A percentile compares a stretch with the other conserved stretches of the same genome.
These are phyloP conservation scores for Chymomyza fuscimana DNA, from an alignment of 2,888 invertebrate species.

Conservation along the genomic window DNA sequence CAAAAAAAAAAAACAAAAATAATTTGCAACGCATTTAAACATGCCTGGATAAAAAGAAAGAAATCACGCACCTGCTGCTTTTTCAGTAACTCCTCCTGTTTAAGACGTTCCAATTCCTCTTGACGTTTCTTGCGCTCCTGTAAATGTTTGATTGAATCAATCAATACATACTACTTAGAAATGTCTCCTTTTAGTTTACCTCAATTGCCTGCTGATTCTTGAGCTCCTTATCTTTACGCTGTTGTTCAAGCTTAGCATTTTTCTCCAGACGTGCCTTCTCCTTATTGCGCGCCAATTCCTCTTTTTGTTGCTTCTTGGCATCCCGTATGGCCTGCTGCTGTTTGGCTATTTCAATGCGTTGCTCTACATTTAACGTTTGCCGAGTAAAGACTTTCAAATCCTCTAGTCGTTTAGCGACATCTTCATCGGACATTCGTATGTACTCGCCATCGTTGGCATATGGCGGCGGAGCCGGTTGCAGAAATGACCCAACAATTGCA, in stretches of 20 bases:
- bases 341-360: slow-evolving; percentile 87
- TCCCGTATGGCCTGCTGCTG: slow-evolving; percentile 87
- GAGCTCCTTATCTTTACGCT: slow-evolving; percentile 89
- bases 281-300: slow-evolving; percentile 82
- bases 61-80: slow-evolving; percentile 86
- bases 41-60: slow-evolving; percentile 14
- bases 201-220: slow-evolving; percentile 92
- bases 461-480: slow-evolving; percentile 86
- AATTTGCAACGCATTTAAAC: slow-evolving; percentile 10
- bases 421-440: slow-evolving; percentile 88
- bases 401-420: slow-evolving; percentile 88
- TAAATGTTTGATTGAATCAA: slow-evolving; percentile 52
- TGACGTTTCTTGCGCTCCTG: slow-evolving; percentile 92
- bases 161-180: neutral
- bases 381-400: slow-evolving; percentile 85
- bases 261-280: slow-evolving; percentile 84
- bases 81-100: slow-evolving; percentile 90
- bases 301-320: slow-evolving; percentile 87
- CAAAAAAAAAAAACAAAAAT: slow-evolving; percentile 56
- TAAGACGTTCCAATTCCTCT: slow-evolving; percentile 91
- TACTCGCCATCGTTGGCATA: slow-evolving; percentile 85
- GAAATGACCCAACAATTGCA: slow-evolving; percentile 93
- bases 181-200: slow-evolving; percentile 81
- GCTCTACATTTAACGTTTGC: slow-evolving; percentile 86
- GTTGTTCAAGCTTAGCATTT: slow-evolving; percentile 90